These are phyloP conservation scores for Orthonychiurus folsomi DNA, from an alignment of 2,888 invertebrate species.

Conservation along the genomic window DNA sequence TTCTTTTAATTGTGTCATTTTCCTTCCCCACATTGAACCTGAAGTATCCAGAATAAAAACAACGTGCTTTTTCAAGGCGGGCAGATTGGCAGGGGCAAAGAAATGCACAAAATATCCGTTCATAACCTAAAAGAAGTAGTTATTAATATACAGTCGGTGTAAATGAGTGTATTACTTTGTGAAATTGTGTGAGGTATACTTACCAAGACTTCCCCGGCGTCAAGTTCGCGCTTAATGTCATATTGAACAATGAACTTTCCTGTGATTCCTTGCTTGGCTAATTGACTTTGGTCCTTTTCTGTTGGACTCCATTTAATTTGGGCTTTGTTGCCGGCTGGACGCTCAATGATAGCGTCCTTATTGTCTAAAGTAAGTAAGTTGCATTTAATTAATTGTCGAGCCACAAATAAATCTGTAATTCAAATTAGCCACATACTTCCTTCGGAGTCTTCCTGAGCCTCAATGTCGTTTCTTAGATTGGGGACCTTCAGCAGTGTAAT, in stretches of 20 bases:
- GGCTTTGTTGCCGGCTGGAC: conserved; percentile 43
- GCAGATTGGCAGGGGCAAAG: conserved; percentile 56
- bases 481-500: conserved; percentile 56
- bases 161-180: background rate
- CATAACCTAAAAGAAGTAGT: conserved; percentile 25
- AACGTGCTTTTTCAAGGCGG: conserved; percentile 56
- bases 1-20: conserved; percentile 56
- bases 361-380: conserved; percentile 30
- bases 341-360: conserved; percentile 30
- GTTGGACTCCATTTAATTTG: conserved; percentile 54
- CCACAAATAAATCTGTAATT: no score
- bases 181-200: no score
- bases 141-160: background rate
- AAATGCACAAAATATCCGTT: conserved; percentile 67
- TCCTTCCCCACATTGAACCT: conserved; percentile 62
- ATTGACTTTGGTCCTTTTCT: conserved; percentile 49
- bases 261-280: no score
- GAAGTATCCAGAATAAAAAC: conserved; percentile 66
- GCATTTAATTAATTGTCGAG: background rate
- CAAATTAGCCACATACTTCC: no score
- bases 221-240: conserved; percentile 54
- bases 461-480: conserved; percentile 56
- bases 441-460: conserved; percentile 46
- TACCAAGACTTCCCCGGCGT: conserved; percentile 54
- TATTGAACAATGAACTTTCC: conserved; percentile 59